phyloP scores from a whole-genome alignment of 2,113 vertebrate genomes.

The Microcebus tavaratra region DNA sequence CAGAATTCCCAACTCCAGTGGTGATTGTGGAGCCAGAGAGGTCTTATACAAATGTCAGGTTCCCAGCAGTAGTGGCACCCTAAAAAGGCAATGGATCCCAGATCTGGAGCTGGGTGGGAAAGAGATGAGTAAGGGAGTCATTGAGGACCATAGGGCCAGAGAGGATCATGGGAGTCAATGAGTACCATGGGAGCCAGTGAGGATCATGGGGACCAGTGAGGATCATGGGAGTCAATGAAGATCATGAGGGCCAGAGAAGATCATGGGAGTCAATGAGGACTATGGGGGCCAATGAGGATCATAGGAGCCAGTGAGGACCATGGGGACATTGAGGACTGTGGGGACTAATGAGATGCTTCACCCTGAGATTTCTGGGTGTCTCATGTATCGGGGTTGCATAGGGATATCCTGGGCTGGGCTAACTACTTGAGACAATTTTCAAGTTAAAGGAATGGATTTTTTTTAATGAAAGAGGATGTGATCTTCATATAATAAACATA shows the following conservation, averaged over 20 bases:
- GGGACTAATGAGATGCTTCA: no score
- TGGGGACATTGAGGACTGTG: not conserved
- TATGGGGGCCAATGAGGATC: no score
- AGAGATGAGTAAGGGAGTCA: not conserved
- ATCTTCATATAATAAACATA: not conserved
- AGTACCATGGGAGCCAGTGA: not conserved
- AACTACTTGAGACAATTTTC: not conserved
- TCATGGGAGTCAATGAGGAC: not conserved
- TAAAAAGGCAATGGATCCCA: not conserved
- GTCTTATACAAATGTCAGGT: not conserved
- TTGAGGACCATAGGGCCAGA: not conserved
- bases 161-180: not conserved
- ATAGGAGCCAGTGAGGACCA: not conserved
- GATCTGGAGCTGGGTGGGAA: not conserved
- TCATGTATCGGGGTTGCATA: not conserved
- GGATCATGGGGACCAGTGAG: not conserved
- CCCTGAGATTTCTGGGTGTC: not conserved
- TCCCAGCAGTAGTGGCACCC: not conserved
- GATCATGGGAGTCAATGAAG: no score
- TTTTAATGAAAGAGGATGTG: not conserved
- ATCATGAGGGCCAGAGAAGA: no score
- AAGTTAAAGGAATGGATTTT: not conserved
- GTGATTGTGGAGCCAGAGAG: not conserved
- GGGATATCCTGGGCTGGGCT: not conserved
- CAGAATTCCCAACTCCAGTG: not conserved